Percentiles rank a stretch among this genome's conserved stretches.
These are phyloP conservation scores for Xestia sexstrigata DNA, from an alignment of 2,888 invertebrate genomes.

Conservation along the genomic window DNA sequence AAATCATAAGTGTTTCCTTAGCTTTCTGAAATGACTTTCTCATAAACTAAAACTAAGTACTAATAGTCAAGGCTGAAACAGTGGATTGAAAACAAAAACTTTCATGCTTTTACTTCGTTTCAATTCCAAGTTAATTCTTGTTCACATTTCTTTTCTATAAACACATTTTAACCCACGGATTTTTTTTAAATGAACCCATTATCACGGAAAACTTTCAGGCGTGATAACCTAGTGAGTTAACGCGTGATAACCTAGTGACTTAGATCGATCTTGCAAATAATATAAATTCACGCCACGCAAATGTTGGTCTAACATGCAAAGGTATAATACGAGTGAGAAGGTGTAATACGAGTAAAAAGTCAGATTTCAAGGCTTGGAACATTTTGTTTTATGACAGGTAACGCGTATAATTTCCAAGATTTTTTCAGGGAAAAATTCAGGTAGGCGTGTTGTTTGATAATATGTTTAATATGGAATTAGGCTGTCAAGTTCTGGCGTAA, in stretches of 20 bases:
- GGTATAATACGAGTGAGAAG: too few species aligned
- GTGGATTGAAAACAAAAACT: neutral
- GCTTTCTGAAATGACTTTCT: neutral
- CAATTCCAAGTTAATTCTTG: neutral
- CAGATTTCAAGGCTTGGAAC: conserved; percentile 8
- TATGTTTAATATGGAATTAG: conserved; percentile 6
- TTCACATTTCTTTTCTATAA: neutral
- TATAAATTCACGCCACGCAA: conserved; percentile 35
- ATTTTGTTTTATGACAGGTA: conserved; percentile 21
- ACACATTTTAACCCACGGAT: neutral
- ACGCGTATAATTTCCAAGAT: conserved; percentile 29
- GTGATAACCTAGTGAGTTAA: conserved; percentile 51
- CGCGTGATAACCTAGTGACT: conserved; percentile 52
- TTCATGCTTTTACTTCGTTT: neutral
- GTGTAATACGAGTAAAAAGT: neutral
- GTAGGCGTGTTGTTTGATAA: conserved; percentile 18
- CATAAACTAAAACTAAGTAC: neutral
- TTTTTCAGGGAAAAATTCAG: conserved; percentile 1
- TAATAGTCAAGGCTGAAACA: neutral
- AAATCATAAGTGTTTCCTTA: neutral
- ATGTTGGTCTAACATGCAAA: conserved; percentile 52
- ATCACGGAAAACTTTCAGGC: neutral
- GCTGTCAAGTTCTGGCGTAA: neutral
- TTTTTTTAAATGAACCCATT: neutral
- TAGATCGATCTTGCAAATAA: conserved; percentile 26